phyloP scores from a whole-genome alignment of 2,113 vertebrate species.

The Amphiprion percula region DNA sequence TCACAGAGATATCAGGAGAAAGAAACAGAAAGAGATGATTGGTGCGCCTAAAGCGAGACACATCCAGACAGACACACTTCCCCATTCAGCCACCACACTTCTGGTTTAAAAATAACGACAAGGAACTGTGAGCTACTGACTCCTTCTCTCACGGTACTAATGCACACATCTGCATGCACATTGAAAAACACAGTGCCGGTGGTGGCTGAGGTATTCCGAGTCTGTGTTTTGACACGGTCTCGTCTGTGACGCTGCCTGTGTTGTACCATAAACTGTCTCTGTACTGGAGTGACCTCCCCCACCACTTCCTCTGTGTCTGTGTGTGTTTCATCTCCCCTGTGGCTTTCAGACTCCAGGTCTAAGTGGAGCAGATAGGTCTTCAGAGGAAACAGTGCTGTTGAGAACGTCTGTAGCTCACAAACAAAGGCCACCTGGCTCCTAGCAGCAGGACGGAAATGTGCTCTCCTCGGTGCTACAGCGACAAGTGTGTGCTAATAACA shows the following conservation, averaged over 20 bases:
- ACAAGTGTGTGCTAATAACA: slow-evolving; percentile 64
- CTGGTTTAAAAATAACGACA: slow-evolving; percentile 75
- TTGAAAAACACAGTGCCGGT: slow-evolving; percentile 40
- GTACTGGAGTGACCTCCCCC: slow-evolving; percentile 78
- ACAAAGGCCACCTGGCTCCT: slow-evolving; percentile 78
- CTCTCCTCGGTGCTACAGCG: slow-evolving; percentile 35
- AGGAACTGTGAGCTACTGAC: slow-evolving; percentile 67
- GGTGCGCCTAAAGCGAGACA: slow-evolving; percentile 55
- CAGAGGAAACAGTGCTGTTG: slow-evolving; percentile 64
- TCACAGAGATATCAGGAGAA: slow-evolving; percentile 26
- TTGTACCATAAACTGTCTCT: slow-evolving; percentile 77
- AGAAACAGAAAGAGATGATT: slow-evolving; percentile 47
- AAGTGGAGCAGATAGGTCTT: slow-evolving; percentile 76
- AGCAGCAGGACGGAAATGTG: slow-evolving; percentile 57
- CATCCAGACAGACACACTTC: slow-evolving; percentile 70
- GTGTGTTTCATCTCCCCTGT: slow-evolving; percentile 71
- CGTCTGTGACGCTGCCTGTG: slow-evolving; percentile 81
- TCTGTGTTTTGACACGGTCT: slow-evolving; percentile 74
- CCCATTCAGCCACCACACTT: slow-evolving; percentile 64
- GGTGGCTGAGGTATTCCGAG: slow-evolving; percentile 80
- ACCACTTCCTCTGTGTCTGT: slow-evolving; percentile 80
- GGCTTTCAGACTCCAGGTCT: slow-evolving; percentile 74
- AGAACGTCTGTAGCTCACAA: slow-evolving; percentile 65
- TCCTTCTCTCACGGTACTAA: slow-evolving; percentile 64
- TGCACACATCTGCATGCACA: slow-evolving; percentile 62